These are phyloP conservation scores for Euzophera pinguis DNA, from an alignment of 2,888 invertebrate species.

Conservation along the genomic window DNA sequence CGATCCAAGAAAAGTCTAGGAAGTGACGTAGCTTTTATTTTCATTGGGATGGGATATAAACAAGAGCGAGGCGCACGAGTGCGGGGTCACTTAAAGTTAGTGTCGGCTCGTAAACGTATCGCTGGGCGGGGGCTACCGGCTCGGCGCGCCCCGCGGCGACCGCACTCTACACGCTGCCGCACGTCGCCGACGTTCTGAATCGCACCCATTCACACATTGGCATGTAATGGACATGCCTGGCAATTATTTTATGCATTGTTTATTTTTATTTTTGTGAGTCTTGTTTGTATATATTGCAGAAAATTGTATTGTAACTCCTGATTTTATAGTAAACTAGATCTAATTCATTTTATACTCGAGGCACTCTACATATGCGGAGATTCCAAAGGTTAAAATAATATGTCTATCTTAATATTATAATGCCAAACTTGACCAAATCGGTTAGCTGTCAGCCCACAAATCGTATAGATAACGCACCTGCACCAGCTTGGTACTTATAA, in stretches of 20 bases:
- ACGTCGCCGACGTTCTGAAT: constrained; percentile 74
- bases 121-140: constrained; percentile 51
- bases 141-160: constrained; percentile 71
- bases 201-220: constrained; percentile 71
- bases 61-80: constrained; percentile 63
- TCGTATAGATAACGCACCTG: too few relatives aligned
- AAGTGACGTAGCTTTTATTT: constrained; percentile 55
- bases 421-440: too few relatives aligned
- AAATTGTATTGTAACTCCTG: too few relatives aligned
- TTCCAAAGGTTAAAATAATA: too few relatives aligned
- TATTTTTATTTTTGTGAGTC: background rate
- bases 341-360: too few relatives aligned
- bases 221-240: constrained; percentile 43
- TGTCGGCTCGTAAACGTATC: constrained; percentile 77
- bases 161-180: constrained; percentile 76
- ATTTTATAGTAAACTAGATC: too few relatives aligned
- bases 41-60: constrained; percentile 69
- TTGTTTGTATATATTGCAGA: too few relatives aligned
- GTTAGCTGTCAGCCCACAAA: too few relatives aligned
- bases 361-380: too few relatives aligned
- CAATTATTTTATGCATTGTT: constrained; percentile 17
- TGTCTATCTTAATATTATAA: too few relatives aligned
- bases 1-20: constrained; percentile 36
- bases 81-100: constrained; percentile 69
- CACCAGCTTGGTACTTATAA: too few relatives aligned